These are phyloP conservation scores for Drosophila melanica DNA, from an alignment of 1,140 invertebrate genomes.

Conservation along the genomic window DNA sequence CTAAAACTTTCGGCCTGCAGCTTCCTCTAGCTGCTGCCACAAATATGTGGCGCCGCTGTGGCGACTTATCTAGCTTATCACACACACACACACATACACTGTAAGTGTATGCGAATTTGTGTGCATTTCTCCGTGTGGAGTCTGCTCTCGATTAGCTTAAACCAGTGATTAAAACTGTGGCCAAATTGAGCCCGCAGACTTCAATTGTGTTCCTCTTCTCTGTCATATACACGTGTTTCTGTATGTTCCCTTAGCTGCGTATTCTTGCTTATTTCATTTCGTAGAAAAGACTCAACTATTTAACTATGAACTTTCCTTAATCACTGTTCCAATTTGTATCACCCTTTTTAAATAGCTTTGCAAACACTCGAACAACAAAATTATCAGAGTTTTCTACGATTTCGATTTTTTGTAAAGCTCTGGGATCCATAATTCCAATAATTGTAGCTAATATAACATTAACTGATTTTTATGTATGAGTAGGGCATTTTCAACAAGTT, in stretches of 20 bases:
- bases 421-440: too few relatives aligned
- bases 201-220: not conserved
- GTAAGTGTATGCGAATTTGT: not conserved
- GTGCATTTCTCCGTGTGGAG: not conserved
- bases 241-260: not conserved
- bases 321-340: not conserved
- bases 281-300: not conserved
- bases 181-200: conserved; percentile 3
- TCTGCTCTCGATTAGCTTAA: conserved; percentile 12
- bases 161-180: conserved; percentile 8
- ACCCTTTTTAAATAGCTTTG: too few relatives aligned
- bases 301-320: not conserved
- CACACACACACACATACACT: not conserved
- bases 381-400: too few relatives aligned
- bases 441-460: too few relatives aligned
- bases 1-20: conserved; percentile 31
- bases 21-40: conserved; percentile 30
- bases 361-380: too few relatives aligned
- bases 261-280: not conserved
- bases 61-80: conserved; percentile 21
- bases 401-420: too few relatives aligned
- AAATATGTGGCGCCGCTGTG: conserved; percentile 42
- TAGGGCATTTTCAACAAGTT: too few relatives aligned
- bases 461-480: too few relatives aligned
- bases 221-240: not conserved